Conservation (phyloP, 2,797 vertebrate genomes). For the Echiichthys vipera region DNA sequence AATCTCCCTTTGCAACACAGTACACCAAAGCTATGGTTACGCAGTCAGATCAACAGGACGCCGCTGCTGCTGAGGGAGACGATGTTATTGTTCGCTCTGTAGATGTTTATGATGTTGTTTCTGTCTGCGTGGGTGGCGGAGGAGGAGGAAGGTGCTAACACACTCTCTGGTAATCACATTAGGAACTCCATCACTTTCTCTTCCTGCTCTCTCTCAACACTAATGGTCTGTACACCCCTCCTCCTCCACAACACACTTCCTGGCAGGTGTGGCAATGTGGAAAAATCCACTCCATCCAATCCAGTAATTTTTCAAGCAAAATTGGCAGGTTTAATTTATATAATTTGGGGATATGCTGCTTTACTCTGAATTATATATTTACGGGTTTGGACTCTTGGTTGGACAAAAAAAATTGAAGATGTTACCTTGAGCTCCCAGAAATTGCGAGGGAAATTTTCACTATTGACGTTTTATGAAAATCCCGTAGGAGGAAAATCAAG, state of each 20-base stretch:
- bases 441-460: neutral
- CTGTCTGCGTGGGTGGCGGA: conserved; percentile 36
- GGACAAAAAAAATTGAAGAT: too few species aligned
- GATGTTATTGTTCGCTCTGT: conserved; percentile 30
- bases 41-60: conserved; percentile 8
- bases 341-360: too few species aligned
- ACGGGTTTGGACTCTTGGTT: too few species aligned
- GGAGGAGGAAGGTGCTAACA: conserved; percentile 48
- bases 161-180: conserved; percentile 62
- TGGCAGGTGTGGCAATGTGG: conserved; percentile 32
- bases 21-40: neutral
- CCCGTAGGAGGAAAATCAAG: neutral
- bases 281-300: neutral
- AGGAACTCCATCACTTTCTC: conserved; percentile 42
- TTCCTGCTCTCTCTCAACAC: conserved; percentile 26
- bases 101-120: conserved; percentile 42
- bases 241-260: conserved; percentile 13
- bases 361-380: too few species aligned
- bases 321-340: neutral
- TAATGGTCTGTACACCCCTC: conserved; percentile 37
- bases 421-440: neutral
- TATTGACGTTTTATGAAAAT: neutral
- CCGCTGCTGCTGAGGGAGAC: conserved; percentile 17
- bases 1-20: neutral
- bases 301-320: neutral